phyloP scores from a whole-genome alignment of 92 coral and sea anemone species.

The Paragorgia papillata region DNA sequence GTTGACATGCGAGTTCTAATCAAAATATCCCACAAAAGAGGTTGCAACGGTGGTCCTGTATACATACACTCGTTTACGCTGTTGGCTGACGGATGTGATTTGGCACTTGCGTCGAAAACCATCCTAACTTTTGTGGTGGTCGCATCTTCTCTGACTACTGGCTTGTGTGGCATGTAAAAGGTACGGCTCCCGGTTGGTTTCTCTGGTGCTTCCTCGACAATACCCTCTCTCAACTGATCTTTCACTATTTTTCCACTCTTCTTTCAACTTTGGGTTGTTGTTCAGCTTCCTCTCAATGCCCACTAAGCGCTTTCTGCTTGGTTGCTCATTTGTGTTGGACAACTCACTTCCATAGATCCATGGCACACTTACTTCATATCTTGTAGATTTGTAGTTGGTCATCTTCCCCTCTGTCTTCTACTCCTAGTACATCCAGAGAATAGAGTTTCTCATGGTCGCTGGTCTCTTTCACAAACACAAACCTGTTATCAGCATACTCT shows the following conservation, averaged over 20 bases:
- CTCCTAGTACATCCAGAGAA: constrained; percentile 55
- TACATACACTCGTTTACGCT: constrained; percentile 60
- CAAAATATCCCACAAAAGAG: constrained; percentile 63
- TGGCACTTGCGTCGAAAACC: constrained; percentile 65
- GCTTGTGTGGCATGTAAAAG: constrained; percentile 59
- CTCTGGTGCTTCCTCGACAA: constrained; percentile 41
- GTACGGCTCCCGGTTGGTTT: constrained; percentile 19
- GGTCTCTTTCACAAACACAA: constrained; percentile 48
- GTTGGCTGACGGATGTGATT: constrained; percentile 51
- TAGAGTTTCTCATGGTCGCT: constrained; percentile 49
- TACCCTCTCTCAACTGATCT: constrained; percentile 33
- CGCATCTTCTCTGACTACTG: constrained; percentile 53
- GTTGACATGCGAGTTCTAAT: constrained; percentile 62
- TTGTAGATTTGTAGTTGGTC: not conserved
- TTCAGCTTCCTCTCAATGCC: constrained; percentile 15
- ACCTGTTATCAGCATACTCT: constrained; percentile 47
- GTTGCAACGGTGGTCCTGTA: constrained; percentile 54
- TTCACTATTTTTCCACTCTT: constrained; percentile 25
- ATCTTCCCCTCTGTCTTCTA: constrained; percentile 45
- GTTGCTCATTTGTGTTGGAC: constrained; percentile 26
- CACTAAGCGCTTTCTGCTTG: constrained; percentile 1
- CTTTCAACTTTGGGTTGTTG: not conserved
- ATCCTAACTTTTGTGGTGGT: constrained; percentile 57
- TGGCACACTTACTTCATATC: constrained; percentile 53
- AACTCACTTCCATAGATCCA: constrained; percentile 43